These are phyloP conservation scores for Trochalopteron elliotii DNA, from an alignment of 2,113 vertebrate species.

Conservation along the genomic window DNA sequence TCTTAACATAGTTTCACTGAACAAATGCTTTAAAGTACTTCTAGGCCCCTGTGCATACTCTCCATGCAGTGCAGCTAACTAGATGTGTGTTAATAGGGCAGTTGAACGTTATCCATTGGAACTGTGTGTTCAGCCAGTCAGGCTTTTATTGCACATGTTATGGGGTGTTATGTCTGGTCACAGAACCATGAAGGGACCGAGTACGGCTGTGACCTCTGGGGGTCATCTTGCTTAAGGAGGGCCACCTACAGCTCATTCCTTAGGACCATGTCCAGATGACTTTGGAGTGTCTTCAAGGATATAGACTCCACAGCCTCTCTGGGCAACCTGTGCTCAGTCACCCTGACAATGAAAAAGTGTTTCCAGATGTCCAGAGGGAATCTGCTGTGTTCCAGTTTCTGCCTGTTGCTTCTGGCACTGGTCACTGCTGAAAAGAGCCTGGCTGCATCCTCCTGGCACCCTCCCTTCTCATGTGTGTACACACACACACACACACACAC, in stretches of 20 bases:
- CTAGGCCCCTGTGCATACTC: neutral
- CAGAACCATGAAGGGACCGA: neutral
- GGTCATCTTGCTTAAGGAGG: neutral
- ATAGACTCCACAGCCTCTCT: neutral
- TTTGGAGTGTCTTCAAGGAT: neutral
- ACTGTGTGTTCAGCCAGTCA: neutral
- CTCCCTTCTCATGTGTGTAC: too few species aligned
- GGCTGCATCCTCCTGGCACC: neutral
- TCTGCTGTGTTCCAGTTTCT: neutral
- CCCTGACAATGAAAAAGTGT: neutral
- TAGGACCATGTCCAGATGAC: neutral
- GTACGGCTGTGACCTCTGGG: neutral
- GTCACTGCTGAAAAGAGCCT: neutral
- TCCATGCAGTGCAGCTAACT: neutral
- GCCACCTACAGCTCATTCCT: neutral
- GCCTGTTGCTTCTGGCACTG: neutral
- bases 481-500: fast-evolving
- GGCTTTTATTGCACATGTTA: neutral
- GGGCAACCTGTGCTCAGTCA: neutral
- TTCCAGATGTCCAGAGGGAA: neutral
- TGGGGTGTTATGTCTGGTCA: neutral
- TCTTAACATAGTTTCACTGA: neutral
- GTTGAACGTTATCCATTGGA: neutral
- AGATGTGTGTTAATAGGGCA: neutral
- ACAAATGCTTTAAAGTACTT: neutral